Evolutionary conservation across 2,797 vertebrate species (phyloP).

Genomic region (Nyctibius grandis): DNA sequence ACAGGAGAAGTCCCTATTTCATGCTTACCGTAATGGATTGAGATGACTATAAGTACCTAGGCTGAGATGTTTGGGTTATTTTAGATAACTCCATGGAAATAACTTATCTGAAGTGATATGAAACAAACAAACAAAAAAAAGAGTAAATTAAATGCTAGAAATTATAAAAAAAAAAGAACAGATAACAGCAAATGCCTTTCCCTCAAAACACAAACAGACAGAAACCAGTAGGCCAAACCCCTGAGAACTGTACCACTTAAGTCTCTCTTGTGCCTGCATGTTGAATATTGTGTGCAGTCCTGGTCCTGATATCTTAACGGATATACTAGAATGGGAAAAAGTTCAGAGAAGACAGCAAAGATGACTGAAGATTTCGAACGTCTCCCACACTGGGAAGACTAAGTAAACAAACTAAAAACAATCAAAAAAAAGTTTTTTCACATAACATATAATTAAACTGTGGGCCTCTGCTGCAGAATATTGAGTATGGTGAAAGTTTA

Average conservation of each 20-base stretch:
- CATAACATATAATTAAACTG: neutral
- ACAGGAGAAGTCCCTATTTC: neutral
- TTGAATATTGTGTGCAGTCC: neutral
- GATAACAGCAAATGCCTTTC: neutral
- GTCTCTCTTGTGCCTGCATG: neutral
- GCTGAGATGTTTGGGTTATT: neutral
- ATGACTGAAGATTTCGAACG: neutral
- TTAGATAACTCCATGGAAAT: neutral
- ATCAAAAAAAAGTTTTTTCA: rapidly evolving
- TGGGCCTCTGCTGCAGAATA: neutral
- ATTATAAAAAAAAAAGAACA: neutral
- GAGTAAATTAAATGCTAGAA: neutral
- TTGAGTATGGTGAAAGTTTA: neutral
- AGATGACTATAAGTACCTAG: neutral
- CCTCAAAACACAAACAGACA: neutral
- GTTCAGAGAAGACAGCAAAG: neutral
- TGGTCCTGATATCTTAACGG: neutral
- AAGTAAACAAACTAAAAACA: neutral
- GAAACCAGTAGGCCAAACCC: neutral
- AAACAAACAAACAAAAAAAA: too few relatives aligned
- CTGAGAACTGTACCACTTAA: neutral
- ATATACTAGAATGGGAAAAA: neutral
- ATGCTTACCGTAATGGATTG: neutral
- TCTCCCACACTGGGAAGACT: neutral
- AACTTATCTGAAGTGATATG: neutral